These are phyloP conservation scores for Hyla sarda DNA, from an alignment of 2,113 vertebrate species.

Conservation along the genomic window DNA sequence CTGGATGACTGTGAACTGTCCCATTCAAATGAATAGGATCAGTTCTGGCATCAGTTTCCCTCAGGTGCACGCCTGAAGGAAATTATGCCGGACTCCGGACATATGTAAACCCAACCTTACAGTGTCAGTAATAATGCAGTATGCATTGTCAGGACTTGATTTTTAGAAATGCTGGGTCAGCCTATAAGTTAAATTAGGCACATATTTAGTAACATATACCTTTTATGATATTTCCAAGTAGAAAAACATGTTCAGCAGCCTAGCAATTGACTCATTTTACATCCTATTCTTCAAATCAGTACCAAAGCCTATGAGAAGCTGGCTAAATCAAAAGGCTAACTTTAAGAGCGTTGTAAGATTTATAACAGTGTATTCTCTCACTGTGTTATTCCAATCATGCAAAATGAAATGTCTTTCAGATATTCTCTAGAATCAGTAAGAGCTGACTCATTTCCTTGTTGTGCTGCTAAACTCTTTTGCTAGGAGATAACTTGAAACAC, in stretches of 20 bases:
- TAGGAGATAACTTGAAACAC: conserved; percentile 1
- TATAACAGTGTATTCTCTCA: conserved; percentile 40
- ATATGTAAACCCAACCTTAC: too few species aligned
- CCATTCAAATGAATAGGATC: too few species aligned
- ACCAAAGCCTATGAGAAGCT: neutral
- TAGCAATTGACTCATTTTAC: neutral
- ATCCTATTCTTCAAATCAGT: neutral
- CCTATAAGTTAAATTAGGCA: neutral
- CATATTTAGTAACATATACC: neutral
- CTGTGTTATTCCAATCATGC: conserved; percentile 40
- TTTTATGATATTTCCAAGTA: neutral
- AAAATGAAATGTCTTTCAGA: conserved; percentile 38
- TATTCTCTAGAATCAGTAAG: conserved; percentile 8
- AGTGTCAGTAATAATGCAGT: too few species aligned
- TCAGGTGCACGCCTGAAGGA: too few species aligned
- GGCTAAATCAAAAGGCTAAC: conserved; percentile 30
- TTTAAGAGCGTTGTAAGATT: conserved; percentile 32
- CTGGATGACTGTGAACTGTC: too few species aligned
- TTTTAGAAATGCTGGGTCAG: neutral
- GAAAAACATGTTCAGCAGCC: neutral
- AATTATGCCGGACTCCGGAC: too few species aligned
- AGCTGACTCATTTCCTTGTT: conserved; percentile 38
- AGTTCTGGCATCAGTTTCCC: too few species aligned
- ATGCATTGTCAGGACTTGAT: too few species aligned
- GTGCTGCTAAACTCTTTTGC: conserved; percentile 14